Conservation (phyloP, 2,113 vertebrate genomes). For the Nanorana parkeri region DNA sequence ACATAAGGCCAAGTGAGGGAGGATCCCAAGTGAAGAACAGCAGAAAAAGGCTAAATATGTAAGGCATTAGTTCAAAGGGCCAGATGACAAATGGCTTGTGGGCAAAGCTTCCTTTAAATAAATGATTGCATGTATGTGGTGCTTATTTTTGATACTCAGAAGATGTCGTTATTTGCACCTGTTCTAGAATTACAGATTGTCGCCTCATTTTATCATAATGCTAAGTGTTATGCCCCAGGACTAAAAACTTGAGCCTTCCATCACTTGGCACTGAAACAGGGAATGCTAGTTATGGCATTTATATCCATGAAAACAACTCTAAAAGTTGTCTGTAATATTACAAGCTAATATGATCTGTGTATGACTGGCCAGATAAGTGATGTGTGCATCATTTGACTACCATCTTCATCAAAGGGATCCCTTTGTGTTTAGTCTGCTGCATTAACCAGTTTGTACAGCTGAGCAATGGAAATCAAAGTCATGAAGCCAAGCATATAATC, state of each 20-base stretch:
- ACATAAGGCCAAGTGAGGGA: too few relatives aligned
- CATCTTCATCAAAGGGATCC: conserved; percentile 17
- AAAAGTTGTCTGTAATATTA: neutral
- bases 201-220: neutral
- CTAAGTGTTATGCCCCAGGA: neutral
- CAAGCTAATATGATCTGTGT: conserved; percentile 14
- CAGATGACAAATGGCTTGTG: too few relatives aligned
- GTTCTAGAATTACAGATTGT: neutral
- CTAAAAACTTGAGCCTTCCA: neutral
- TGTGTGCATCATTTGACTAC: conserved; percentile 19
- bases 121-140: too few relatives aligned
- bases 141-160: too few relatives aligned
- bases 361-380: neutral
- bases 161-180: neutral
- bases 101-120: too few relatives aligned
- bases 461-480: conserved; percentile 35
- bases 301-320: neutral
- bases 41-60: too few relatives aligned
- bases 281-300: neutral
- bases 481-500: conserved; percentile 45
- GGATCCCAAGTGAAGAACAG: too few relatives aligned
- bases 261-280: neutral
- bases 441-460: conserved; percentile 45
- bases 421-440: conserved; percentile 33
- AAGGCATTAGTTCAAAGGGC: too few relatives aligned